Evolutionary conservation across 2,888 invertebrate species (phyloP), one percentile per base, ranked within the genome.

Genomic region (Hirtodrosophila alboralis): DNA sequence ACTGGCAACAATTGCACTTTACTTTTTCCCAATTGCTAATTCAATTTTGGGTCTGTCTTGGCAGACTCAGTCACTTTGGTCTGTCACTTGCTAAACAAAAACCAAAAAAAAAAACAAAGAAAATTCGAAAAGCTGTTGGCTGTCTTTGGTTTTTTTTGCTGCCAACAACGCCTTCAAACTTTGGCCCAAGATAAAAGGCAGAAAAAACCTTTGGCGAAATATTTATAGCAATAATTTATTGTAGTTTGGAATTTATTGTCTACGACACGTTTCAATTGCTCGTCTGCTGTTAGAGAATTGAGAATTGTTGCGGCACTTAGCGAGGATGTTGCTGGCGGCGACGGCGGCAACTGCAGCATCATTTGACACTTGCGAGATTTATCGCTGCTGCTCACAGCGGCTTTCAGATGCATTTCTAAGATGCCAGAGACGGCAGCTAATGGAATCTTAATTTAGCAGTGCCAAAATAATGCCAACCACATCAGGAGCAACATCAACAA

Each of bases 291-390:
- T 81, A 81, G 86, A 86, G 63, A 71, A 72, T 75, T 78, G 68
- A 84, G 75, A 67, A 81, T 81, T 77, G 75, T 59, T 71, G 75
- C 58, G 73, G 86, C 86, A 84, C 80, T 80, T 84, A 79, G 81
- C 83, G 53, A 47, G 49, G 53, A 70, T 74, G 70, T 69, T 69
- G 70, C 75, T 70, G 67, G 73, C 52, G 72, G 61, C 72, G 61
- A 43, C 33, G 47, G 38, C 45, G 45, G 37, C 71, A 45, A 56
- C 62, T 61, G 72, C 60, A 58, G 73, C 70, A 83, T 69, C 77
- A 81, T 88, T 89, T 89, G 89, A 90, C 89, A 89, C 89, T 87
- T 87, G 84, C 83, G 76, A 88, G 88, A 90, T 89, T 89, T 89
- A 89, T 90, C 81, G 89, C 77, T 79, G 18, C 18, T 18, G 18